phyloP scores from a whole-genome alignment of 2,888 invertebrate genomes.

The Drosophila borealis region DNA sequence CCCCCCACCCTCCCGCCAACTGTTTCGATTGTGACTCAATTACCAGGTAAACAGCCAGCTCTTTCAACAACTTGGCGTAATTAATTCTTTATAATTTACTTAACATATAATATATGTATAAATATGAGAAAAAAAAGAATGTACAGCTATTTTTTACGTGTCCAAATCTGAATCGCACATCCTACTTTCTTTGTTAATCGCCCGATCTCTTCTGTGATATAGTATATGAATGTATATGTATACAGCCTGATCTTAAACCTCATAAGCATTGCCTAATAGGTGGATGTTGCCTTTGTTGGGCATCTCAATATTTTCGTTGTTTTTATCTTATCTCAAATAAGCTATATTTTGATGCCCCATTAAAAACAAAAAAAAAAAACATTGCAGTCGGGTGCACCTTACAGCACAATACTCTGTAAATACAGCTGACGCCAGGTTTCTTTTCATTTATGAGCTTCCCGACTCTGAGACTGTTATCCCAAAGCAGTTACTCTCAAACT shows the following conservation, averaged over 20 bases:
- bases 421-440: too few species aligned
- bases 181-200: too few species aligned
- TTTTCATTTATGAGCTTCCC: too few species aligned
- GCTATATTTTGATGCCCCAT: slow-evolving; percentile 24
- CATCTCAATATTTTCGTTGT: slow-evolving; percentile 43
- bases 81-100: too few species aligned
- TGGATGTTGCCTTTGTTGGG: slow-evolving; percentile 25
- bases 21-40: slow-evolving; percentile 18
- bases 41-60: slow-evolving; percentile 6
- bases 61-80: slow-evolving; percentile 4
- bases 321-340: slow-evolving; percentile 65
- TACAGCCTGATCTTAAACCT: background rate
- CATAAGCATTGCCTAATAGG: slow-evolving; percentile 36
- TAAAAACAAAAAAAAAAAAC: slow-evolving; percentile 4
- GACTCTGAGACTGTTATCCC: too few species aligned
- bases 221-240: background rate
- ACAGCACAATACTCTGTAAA: background rate
- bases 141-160: too few species aligned
- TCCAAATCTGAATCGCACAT: too few species aligned
- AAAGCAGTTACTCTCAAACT: too few species aligned
- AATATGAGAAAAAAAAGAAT: too few species aligned
- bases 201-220: too few species aligned
- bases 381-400: background rate
- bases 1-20: background rate
- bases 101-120: too few species aligned